Evolutionary conservation across 2,888 invertebrate species (phyloP), one percentile per base, ranked within the genome.

Genomic region (Agonum fuliginosum): DNA sequence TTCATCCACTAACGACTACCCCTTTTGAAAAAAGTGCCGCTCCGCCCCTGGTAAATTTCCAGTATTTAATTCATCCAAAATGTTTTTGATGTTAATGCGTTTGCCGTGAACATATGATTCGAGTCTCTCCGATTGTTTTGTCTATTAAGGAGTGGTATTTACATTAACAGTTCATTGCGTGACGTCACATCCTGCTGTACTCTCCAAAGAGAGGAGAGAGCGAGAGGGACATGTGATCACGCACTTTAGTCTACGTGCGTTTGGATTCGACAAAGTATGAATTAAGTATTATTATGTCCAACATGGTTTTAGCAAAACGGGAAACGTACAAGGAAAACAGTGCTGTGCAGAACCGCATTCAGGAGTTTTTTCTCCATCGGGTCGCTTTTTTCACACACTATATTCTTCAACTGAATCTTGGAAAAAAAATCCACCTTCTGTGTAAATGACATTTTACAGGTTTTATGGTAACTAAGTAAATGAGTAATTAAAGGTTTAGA

Each of bases 131-230:
- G 24, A 75, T 78, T 78, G 78, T 78, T 78, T 75, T 58, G 75
- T 71, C 70, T 78, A 46, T 75, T 72, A 75, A 78, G 75, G 75
- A 70, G 75, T 75, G 75, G 78, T 76, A 75, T 75, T 78, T 75
- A 78, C 62, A 75, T 78, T 78, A 78, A 78, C 78, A 78, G 78
- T 75, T 71, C 72, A 72, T 72, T 72, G 65, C 54, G 22, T 78
- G 78, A 75, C 78, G 75, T 78, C 75, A 78, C 65, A 78, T 78
- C 78, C n/a, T n/a, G n/a, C 78, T 30, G 30, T 30, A 30, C 30
- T 30, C 30, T 30, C 30, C 3, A 5, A 3, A 8, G 8, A 8
- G 8, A 30, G 8, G 30, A 30, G 30, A 30, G 30, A 8, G 30
- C 8, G 8, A 30, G 30, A 30, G 30, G 8, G 30, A 30, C n/a